Evolutionary conservation across 2,888 invertebrate genomes (phyloP).

Genomic region (Calameuta pallipes): DNA sequence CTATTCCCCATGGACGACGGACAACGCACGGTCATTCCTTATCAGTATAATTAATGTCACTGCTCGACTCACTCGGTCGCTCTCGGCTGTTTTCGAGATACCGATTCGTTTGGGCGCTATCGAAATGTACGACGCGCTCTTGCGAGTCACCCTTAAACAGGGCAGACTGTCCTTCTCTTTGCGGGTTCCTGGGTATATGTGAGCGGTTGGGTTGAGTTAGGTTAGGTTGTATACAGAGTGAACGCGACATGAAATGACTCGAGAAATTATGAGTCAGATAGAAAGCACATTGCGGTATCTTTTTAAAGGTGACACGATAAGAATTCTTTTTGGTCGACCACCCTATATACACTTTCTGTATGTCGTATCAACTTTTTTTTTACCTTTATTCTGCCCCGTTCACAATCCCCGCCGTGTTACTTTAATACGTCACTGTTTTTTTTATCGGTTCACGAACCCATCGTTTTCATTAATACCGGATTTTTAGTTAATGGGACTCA

Average conservation of each 20-base stretch:
- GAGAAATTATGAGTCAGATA: constrained; percentile 2
- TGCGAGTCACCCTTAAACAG: neutral
- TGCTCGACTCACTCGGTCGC: constrained; percentile 4
- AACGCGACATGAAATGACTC: neutral
- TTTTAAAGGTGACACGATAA: constrained; percentile 6
- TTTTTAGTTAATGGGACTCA: neutral
- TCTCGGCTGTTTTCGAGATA: constrained; percentile 15
- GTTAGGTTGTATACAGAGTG: neutral
- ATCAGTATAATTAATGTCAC: constrained; percentile 19
- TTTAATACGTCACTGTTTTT: neutral
- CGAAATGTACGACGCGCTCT: constrained; percentile 7
- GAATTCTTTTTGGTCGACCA: neutral
- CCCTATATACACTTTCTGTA: neutral
- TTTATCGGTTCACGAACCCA: constrained; percentile 1
- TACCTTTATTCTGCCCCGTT: neutral
- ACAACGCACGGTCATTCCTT: constrained; percentile 17
- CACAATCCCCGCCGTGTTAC: neutral
- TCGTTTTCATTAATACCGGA: neutral
- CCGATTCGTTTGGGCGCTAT: constrained; percentile 1
- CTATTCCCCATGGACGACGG: constrained; percentile 1
- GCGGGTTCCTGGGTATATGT: neutral
- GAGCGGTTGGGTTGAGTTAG: neutral
- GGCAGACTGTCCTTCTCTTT: neutral
- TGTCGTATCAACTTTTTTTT: neutral
- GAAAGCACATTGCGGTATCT: neutral